Evolutionary conservation across 2,888 invertebrate species (phyloP).

Genomic region (Ceriagrion tenellum): DNA sequence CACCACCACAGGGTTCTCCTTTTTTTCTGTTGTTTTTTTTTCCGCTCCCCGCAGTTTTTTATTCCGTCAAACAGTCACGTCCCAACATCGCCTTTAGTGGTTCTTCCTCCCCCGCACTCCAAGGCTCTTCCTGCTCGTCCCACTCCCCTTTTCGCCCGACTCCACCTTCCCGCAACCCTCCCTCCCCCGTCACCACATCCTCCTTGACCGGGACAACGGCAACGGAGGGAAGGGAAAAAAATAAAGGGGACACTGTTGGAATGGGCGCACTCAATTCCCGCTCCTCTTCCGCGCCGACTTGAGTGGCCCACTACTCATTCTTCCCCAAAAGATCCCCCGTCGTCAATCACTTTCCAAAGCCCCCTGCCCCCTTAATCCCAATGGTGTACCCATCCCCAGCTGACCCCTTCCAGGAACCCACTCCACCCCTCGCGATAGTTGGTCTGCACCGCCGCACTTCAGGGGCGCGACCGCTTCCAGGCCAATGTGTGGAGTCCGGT

Average conservation of each 20-base stretch:
- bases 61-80: slow-evolving; percentile 8
- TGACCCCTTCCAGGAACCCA: not conserved
- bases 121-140: not conserved
- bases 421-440: not conserved
- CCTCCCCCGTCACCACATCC: not conserved
- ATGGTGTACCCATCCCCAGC: too few relatives aligned
- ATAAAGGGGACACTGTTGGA: not conserved
- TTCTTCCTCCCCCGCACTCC: not conserved
- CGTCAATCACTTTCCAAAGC: not conserved
- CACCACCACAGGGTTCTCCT: not conserved
- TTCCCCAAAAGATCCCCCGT: not conserved
- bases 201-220: not conserved
- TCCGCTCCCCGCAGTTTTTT: not conserved
- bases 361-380: not conserved
- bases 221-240: not conserved
- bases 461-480: not conserved
- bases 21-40: not conserved
- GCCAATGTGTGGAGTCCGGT: too few relatives aligned
- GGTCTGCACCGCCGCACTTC: too few relatives aligned
- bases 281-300: not conserved
- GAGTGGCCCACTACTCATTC: not conserved
- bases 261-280: not conserved
- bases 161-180: not conserved
- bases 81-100: slow-evolving; percentile 10
- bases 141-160: not conserved